phyloP scores from a whole-genome alignment of 2,888 invertebrate genomes.

The Augiades crinisus region DNA sequence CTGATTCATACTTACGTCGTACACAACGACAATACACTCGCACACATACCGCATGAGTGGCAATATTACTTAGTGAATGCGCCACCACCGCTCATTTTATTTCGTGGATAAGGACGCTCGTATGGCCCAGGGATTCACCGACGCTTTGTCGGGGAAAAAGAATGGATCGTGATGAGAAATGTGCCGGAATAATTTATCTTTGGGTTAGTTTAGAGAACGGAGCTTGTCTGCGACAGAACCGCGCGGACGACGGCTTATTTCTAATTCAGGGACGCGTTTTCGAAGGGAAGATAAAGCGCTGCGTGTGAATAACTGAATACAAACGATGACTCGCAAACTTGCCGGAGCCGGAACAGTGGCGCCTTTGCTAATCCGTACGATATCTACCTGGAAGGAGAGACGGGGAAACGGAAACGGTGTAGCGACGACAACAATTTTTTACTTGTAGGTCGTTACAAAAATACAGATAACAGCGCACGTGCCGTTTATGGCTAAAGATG shows the following conservation, averaged over 20 bases:
- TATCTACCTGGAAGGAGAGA: slow-evolving; percentile 43
- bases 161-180: slow-evolving; percentile 72
- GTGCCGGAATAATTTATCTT: slow-evolving; percentile 74
- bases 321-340: slow-evolving; percentile 56
- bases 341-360: slow-evolving; percentile 43
- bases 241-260: slow-evolving; percentile 62
- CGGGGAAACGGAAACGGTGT: slow-evolving; percentile 47
- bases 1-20: slow-evolving; percentile 66
- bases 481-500: slow-evolving; percentile 67
- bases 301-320: slow-evolving; percentile 65
- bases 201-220: slow-evolving; percentile 65
- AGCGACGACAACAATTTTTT: slow-evolving; percentile 58
- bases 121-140: slow-evolving; percentile 65
- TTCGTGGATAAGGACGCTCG: slow-evolving; percentile 64
- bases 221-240: slow-evolving; percentile 56
- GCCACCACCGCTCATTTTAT: slow-evolving; percentile 61
- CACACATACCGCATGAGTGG: slow-evolving; percentile 42
- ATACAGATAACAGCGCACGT: slow-evolving; percentile 66
- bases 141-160: slow-evolving; percentile 68
- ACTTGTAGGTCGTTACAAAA: slow-evolving; percentile 60
- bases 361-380: slow-evolving; percentile 41
- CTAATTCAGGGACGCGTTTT: slow-evolving; percentile 65
- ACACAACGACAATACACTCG: slow-evolving; percentile 46
- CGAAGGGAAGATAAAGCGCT: slow-evolving; percentile 56
- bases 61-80: slow-evolving; percentile 58